Evolutionary conservation across 2,797 vertebrate genomes (phyloP).

Genomic region (Decapterus maruadsi): DNA sequence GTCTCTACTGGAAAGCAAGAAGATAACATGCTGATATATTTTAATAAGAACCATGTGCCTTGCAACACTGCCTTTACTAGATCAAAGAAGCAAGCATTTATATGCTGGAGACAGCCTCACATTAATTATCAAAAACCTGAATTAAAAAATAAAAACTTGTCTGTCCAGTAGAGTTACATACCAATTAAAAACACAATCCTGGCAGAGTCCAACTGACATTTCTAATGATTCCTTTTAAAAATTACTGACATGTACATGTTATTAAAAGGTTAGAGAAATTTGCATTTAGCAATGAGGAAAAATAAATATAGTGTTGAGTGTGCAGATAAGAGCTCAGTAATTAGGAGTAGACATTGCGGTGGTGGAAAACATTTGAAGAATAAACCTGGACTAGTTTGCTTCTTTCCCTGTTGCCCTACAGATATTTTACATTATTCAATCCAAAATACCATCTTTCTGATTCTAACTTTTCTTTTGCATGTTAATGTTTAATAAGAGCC

Average conservation of each 20-base stretch:
- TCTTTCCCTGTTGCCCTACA: conserved; percentile 89
- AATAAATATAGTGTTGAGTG: conserved; percentile 80
- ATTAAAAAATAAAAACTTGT: conserved; percentile 64
- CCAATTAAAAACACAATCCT: conserved; percentile 79
- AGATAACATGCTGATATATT: conserved; percentile 54
- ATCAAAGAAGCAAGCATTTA: conserved; percentile 69
- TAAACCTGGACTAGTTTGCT: conserved; percentile 88
- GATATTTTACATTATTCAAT: conserved; percentile 99
- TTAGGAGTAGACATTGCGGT: conserved; percentile 75
- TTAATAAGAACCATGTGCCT: conserved; percentile 61
- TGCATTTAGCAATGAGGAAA: conserved; percentile 75
- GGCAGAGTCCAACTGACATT: conserved; percentile 63
- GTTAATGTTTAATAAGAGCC: conserved; percentile 99
- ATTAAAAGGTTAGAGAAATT: conserved; percentile 80
- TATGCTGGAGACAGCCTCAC: conserved; percentile 60
- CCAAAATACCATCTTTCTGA: conserved; percentile 95
- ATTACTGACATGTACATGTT: conserved; percentile 69
- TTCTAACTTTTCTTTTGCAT: conserved; percentile 93
- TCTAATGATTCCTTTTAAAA: conserved; percentile 68
- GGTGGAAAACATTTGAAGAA: conserved; percentile 86
- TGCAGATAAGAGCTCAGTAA: conserved; percentile 80
- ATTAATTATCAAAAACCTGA: conserved; percentile 74
- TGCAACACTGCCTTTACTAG: conserved; percentile 53
- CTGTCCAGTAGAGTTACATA: conserved; percentile 66
- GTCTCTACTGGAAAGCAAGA: conserved; percentile 64